phyloP scores from a whole-genome alignment of 1,140 invertebrate genomes.

The Mactra quadrangularis region DNA sequence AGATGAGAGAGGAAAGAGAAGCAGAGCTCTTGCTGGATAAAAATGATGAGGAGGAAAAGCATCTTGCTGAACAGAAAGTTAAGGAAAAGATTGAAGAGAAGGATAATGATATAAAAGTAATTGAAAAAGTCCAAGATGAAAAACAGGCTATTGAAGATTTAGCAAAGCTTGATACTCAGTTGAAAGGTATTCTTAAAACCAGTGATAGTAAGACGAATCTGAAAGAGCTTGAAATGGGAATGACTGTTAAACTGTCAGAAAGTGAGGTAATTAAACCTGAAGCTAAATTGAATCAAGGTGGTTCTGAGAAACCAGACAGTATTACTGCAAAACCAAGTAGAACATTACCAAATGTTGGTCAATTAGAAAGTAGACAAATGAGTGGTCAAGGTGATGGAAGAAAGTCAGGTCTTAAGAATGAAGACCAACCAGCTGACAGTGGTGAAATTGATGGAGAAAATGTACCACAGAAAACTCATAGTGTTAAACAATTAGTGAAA shows the following conservation, averaged over 20 bases:
- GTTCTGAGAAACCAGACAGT: slow-evolving; percentile 34
- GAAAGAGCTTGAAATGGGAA: slow-evolving; percentile 30
- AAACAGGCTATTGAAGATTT: slow-evolving; percentile 50
- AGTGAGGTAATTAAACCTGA: slow-evolving; percentile 39
- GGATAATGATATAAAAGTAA: slow-evolving; percentile 54
- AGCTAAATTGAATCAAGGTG: slow-evolving; percentile 6
- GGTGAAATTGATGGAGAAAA: slow-evolving; percentile 9
- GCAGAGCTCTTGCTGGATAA: slow-evolving; percentile 63
- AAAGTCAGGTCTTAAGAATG: neutral
- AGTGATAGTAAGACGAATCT: slow-evolving; percentile 46
- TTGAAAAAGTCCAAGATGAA: slow-evolving; percentile 53
- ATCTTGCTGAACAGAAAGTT: slow-evolving; percentile 70
- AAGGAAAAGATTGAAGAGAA: slow-evolving; percentile 77
- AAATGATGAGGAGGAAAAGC: slow-evolving; percentile 69
- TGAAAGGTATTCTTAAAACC: slow-evolving; percentile 50
- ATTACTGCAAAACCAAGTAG: slow-evolving; percentile 33
- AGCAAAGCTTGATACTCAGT: slow-evolving; percentile 53
- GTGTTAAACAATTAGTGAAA: slow-evolving; percentile 54
- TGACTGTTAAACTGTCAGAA: slow-evolving; percentile 11
- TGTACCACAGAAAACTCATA: slow-evolving; percentile 50
- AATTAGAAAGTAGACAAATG: slow-evolving; percentile 42
- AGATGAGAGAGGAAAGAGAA: slow-evolving; percentile 77
- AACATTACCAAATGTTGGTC: slow-evolving; percentile 52
- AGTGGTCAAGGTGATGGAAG: neutral
- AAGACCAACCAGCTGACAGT: slow-evolving; percentile 12